phyloP scores from a whole-genome alignment of 2,888 invertebrate genomes.

The Lepidonotus clava region DNA sequence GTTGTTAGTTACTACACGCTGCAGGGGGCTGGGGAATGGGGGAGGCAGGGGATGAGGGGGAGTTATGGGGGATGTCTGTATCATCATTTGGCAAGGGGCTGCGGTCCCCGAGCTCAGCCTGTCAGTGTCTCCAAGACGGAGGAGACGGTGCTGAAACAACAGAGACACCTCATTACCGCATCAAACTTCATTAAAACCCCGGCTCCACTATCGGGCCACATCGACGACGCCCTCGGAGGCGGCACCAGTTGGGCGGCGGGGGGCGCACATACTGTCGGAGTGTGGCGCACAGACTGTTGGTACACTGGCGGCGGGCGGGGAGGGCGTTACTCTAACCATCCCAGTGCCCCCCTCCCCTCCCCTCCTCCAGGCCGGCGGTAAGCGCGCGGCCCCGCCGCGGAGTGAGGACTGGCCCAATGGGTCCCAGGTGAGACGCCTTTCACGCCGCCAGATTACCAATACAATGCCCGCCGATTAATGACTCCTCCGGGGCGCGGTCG shows the following conservation, averaged over 20 bases:
- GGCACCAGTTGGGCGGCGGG: neutral
- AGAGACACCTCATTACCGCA: conserved; percentile 40
- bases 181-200: conserved; percentile 39
- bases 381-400: neutral
- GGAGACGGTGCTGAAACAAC: conserved; percentile 9
- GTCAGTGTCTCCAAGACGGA: neutral
- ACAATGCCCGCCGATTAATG: conserved; percentile 36
- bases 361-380: neutral
- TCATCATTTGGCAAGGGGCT: too few species aligned
- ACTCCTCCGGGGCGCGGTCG: neutral
- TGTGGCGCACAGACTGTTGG: too few species aligned
- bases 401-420: conserved; percentile 18
- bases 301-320: too few species aligned
- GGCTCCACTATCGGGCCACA: neutral
- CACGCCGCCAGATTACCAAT: conserved; percentile 44
- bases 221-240: neutral
- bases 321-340: neutral
- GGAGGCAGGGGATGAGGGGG: neutral
- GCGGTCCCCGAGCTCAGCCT: neutral
- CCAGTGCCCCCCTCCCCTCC: neutral
- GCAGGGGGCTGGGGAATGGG: neutral
- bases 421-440: conserved; percentile 27
- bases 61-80: too few species aligned
- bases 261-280: neutral
- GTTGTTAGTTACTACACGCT: conserved; percentile 10